Evolutionary conservation across 2,797 vertebrate species (phyloP).

Genomic region (Sardinella longiceps): DNA sequence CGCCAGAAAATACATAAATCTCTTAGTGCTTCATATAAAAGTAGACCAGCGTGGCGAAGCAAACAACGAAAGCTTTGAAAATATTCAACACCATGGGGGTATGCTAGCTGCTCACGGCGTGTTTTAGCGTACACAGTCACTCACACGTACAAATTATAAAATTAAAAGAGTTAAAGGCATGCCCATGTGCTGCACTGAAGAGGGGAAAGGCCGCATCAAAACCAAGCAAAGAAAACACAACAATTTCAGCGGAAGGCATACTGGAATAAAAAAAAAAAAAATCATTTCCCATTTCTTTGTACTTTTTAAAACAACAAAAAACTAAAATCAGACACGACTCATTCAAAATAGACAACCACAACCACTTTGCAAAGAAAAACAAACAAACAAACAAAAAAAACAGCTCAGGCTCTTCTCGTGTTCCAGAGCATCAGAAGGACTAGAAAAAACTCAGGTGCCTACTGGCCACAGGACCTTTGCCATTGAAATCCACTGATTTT

Average conservation of each 20-base stretch:
- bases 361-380: not conserved
- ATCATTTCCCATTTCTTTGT: not conserved
- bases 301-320: not conserved
- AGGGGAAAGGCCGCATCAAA: slow-evolving; percentile 48
- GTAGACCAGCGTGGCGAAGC: not conserved
- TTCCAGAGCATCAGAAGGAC: not conserved
- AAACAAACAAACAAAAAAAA: not conserved
- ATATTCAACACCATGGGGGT: not conserved
- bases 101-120: not conserved
- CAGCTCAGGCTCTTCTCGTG: not conserved
- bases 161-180: slow-evolving; percentile 47
- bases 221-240: slow-evolving; percentile 50
- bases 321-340: not conserved
- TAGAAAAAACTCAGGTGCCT: not conserved
- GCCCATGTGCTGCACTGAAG: slow-evolving; percentile 42
- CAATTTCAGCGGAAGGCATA: not conserved
- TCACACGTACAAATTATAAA: not conserved
- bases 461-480: not conserved
- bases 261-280: not conserved
- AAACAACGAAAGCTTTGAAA: not conserved
- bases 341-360: slow-evolving; percentile 14
- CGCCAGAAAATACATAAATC: not conserved
- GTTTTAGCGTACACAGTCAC: not conserved
- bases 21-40: not conserved
- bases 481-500: not conserved